phyloP scores from a whole-genome alignment of 2,888 invertebrate species.

The Nebria salina region DNA sequence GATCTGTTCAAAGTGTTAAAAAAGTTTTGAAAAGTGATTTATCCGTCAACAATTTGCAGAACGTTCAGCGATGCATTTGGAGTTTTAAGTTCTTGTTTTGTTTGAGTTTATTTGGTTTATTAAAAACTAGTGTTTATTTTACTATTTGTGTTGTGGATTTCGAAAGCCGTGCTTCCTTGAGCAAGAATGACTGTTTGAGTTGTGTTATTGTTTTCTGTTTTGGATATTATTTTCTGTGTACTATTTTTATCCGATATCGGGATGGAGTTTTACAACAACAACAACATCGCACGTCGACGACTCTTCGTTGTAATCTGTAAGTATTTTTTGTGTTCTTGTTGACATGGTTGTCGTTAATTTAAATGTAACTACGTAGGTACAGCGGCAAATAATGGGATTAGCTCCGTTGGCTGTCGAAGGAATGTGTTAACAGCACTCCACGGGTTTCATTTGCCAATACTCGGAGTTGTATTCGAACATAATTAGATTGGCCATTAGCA shows the following conservation, averaged over 20 bases:
- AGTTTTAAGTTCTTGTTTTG: slow-evolving; percentile 4
- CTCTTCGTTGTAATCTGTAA: slow-evolving; percentile 20
- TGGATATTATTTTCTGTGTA: slow-evolving; percentile 18
- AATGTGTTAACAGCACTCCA: too few species aligned
- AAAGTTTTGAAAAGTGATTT: background rate
- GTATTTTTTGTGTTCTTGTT: slow-evolving; percentile 17
- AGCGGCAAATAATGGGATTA: too few species aligned
- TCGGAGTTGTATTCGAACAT: too few species aligned
- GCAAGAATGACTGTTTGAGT: slow-evolving; percentile 10
- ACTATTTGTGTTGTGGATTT: slow-evolving; percentile 11
- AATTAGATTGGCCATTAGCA: too few species aligned
- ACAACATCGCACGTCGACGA: background rate
- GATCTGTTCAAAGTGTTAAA: background rate
- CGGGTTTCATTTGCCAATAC: too few species aligned
- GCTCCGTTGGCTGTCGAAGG: too few species aligned
- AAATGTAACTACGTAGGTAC: too few species aligned
- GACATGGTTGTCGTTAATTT: background rate
- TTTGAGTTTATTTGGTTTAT: background rate
- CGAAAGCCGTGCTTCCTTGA: too few species aligned
- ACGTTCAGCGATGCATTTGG: slow-evolving; percentile 2
- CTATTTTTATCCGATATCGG: background rate
- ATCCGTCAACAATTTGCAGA: background rate
- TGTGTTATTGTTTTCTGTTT: background rate
- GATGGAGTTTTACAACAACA: slow-evolving; percentile 9
- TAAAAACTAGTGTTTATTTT: background rate